Conservation (phyloP, 2,888 invertebrate species). For the Phorcus lineatus region DNA sequence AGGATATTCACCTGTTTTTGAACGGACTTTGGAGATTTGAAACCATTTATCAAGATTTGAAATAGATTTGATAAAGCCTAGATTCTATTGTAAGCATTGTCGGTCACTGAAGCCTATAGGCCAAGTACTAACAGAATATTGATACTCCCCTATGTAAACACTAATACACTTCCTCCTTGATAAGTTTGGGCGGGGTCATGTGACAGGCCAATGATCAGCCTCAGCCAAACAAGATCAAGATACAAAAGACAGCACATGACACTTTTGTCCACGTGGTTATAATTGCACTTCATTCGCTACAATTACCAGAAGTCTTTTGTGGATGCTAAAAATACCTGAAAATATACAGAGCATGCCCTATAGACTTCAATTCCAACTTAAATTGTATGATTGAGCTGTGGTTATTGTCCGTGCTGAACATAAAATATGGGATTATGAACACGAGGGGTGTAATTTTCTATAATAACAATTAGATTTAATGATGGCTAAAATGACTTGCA, state of each 20-base stretch:
- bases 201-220: conserved; percentile 1
- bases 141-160: neutral
- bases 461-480: neutral
- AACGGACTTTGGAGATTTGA: neutral
- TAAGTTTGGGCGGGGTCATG: neutral
- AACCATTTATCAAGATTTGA: neutral
- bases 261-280: neutral
- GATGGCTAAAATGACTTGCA: no score
- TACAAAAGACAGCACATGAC: neutral
- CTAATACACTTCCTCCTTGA: neutral
- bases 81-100: neutral
- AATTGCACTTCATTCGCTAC: neutral
- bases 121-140: neutral
- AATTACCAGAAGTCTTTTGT: neutral
- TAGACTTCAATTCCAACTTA: neutral
- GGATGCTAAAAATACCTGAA: neutral
- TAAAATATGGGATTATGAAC: neutral
- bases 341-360: neutral
- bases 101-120: neutral
- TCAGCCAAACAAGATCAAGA: neutral
- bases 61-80: neutral
- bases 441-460: neutral
- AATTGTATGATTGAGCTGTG: neutral
- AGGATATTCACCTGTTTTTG: neutral
- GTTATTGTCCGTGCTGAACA: neutral